phyloP scores from a whole-genome alignment of 2,888 invertebrate genomes.

The Maniola hyperantus region DNA sequence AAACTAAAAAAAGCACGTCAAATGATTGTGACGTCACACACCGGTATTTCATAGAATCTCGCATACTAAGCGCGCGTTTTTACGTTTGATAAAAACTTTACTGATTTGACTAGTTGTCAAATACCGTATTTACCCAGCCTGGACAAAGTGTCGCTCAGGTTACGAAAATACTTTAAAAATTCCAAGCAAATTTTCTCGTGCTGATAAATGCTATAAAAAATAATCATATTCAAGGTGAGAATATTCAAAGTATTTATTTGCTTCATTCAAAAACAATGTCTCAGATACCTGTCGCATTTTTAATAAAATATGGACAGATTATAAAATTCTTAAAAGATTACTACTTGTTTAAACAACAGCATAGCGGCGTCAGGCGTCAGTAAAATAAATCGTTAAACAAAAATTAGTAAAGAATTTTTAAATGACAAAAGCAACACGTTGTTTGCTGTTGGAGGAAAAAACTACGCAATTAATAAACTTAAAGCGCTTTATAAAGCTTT shows the following conservation, averaged over 20 bases:
- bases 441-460: conserved; percentile 2
- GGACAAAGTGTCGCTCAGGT: too few species aligned
- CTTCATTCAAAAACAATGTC: neutral
- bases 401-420: conserved; percentile 14
- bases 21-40: too few species aligned
- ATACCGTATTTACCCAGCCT: too few species aligned
- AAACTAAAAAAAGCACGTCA: too few species aligned
- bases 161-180: too few species aligned
- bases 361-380: neutral
- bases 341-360: conserved; percentile 3
- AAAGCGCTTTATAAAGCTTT: neutral
- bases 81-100: too few species aligned
- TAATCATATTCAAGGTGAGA: neutral
- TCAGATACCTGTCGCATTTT: neutral
- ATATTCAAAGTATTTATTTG: neutral
- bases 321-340: neutral
- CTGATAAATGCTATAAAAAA: too few species aligned
- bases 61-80: too few species aligned
- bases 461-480: conserved; percentile 10
- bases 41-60: too few species aligned
- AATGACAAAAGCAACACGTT: conserved; percentile 4
- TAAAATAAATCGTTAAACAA: conserved; percentile 12
- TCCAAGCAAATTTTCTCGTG: too few species aligned
- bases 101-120: too few species aligned
- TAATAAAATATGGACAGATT: neutral